These are phyloP conservation scores for Anoncus sp. DNA, from an alignment of 2,888 invertebrate species.

Conservation along the genomic window DNA sequence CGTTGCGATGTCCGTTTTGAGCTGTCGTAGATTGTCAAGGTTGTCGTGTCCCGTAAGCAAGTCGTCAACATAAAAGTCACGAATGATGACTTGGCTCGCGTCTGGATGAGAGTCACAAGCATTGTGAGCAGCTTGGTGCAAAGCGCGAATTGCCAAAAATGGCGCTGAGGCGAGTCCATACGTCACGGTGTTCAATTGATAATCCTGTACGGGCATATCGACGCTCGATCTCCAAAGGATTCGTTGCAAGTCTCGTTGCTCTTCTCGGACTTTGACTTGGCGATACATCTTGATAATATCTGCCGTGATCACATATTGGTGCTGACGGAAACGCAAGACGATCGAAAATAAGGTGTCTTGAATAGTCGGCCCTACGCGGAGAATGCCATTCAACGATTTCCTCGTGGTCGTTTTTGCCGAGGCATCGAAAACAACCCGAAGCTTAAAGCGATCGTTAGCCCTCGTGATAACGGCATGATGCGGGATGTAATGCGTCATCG, in stretches of 20 bases:
- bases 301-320: slow-evolving; percentile 24
- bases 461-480: slow-evolving; percentile 59
- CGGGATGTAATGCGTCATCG: slow-evolving; percentile 31
- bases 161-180: slow-evolving; percentile 29
- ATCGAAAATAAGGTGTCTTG: slow-evolving; percentile 3
- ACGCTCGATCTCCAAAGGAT: slow-evolving; percentile 48
- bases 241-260: slow-evolving; percentile 50
- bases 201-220: slow-evolving; percentile 8
- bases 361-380: slow-evolving; percentile 58
- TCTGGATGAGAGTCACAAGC: slow-evolving; percentile 5
- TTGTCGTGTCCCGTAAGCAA: slow-evolving; percentile 48
- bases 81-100: slow-evolving; percentile 17
- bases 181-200: slow-evolving; percentile 23
- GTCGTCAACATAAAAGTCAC: slow-evolving; percentile 62
- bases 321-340: slow-evolving; percentile 17
- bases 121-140: slow-evolving; percentile 29
- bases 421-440: slow-evolving; percentile 37
- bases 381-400: slow-evolving; percentile 54
- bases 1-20: slow-evolving; percentile 41
- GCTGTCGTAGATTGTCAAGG: slow-evolving; percentile 4
- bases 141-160: slow-evolving; percentile 18
- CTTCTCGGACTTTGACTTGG: slow-evolving; percentile 50
- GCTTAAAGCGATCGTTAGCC: slow-evolving; percentile 29
- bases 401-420: slow-evolving; percentile 53
- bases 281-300: slow-evolving; percentile 63